Evolutionary conservation across 2,888 invertebrate species (phyloP).

Genomic region (Coremacera marginata): DNA sequence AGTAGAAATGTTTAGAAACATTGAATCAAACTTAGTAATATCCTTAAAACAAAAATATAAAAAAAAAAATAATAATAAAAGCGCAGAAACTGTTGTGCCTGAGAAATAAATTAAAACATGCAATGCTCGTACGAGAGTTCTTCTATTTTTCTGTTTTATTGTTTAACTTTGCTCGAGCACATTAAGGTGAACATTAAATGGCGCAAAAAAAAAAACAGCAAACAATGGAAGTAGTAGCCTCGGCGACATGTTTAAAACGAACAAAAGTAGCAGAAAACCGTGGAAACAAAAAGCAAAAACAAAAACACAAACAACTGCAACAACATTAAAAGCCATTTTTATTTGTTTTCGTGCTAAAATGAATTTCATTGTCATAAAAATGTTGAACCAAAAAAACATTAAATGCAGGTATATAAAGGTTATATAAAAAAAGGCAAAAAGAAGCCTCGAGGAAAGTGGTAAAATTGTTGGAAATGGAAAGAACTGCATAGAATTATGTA

Average conservation of each 20-base stretch:
- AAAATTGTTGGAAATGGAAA: neutral
- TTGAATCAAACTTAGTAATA: too few species aligned
- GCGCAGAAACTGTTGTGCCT: neutral
- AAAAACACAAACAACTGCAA: slow-evolving; percentile 17
- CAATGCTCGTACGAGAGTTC: neutral
- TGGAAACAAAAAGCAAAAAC: neutral
- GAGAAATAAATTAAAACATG: slow-evolving; percentile 18
- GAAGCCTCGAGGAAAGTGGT: neutral
- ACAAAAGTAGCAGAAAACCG: neutral
- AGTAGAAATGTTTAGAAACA: too few species aligned
- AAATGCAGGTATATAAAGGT: neutral
- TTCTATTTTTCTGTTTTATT: neutral
- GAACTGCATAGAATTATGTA: too few species aligned
- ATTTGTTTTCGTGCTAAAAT: slow-evolving; percentile 31
- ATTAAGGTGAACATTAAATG: neutral
- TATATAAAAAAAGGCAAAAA: neutral
- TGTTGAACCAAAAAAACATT: neutral
- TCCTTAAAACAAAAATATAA: neutral
- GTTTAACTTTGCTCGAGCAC: slow-evolving; percentile 4
- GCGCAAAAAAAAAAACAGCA: neutral
- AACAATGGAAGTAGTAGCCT: neutral
- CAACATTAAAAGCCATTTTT: slow-evolving; percentile 25
- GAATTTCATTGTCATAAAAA: slow-evolving; percentile 27
- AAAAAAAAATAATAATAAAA: neutral
- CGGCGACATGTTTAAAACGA: too few species aligned